Evolutionary conservation across 53 echinoderm and acorn worm species (phyloP), one percentile per base, ranked within the genome.

Genomic region (Glandiceps talaboti): DNA sequence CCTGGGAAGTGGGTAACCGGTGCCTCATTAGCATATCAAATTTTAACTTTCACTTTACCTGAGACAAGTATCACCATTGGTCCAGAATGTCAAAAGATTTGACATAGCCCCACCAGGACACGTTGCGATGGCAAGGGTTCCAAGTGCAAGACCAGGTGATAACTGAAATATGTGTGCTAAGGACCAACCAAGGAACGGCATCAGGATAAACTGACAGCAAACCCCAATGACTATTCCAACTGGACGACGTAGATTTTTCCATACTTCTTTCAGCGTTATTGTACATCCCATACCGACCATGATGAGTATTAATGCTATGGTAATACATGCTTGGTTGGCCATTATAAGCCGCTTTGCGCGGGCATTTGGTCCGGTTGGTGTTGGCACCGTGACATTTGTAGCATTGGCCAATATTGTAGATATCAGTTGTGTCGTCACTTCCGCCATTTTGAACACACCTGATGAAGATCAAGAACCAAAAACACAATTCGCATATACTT

Each of bases 81-180:
- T 85, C 90, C 85, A 90, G 77, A 73, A 92, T 20, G 87, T 87
- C 31, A 85, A 90, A 0, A 92, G 73, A 29, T 90, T 90, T 0
- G 90, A 92, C 29, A 87, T 83, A 28, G 83, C 82, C 29, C 92
- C 92, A 74, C 92, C 92, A 0, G 92, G 92, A 28, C 90, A 92
- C 82, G 85, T 85, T 26, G 85, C 87, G 27, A 82, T 73, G 32
- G 85, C 81, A 73, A 90, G 76, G 31, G 85, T 75, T 1, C 90
- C 90, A 25, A 92, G 45, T 32, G 92, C 92, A 14, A 74, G 85
- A 6, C 80, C 77, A 1, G 77, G 32, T n/a, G 82, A 75, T 0
- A 87, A 82, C 26, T 31, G 31, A 31, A 90, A 83, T 76, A 87
- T 87, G n/a, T 90, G 83, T 73, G 87, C 85, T 30, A 92, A 33